These are phyloP conservation scores for Aldrovandia affinis DNA, from an alignment of 2,797 vertebrate species.

Conservation along the genomic window DNA sequence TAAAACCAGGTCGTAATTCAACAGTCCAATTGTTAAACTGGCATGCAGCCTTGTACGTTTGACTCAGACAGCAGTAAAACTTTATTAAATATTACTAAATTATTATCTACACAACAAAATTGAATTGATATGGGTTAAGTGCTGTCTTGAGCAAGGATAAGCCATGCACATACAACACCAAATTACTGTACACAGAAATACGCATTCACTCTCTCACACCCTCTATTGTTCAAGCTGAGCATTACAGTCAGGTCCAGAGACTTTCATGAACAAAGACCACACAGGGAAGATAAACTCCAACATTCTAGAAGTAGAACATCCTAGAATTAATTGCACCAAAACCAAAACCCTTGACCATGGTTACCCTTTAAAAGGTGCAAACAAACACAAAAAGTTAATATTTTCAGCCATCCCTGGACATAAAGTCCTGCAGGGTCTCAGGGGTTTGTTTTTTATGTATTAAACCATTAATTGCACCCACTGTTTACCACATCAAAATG, in stretches of 20 bases:
- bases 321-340: background rate
- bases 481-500: background rate
- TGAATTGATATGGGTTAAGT: background rate
- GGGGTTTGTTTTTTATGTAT: background rate
- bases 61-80: background rate
- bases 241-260: slow-evolving; percentile 22
- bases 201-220: slow-evolving; percentile 40
- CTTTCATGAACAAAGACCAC: background rate
- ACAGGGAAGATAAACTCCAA: background rate
- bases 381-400: background rate
- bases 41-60: background rate
- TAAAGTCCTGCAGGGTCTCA: background rate
- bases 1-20: background rate
- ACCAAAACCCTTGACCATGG: background rate
- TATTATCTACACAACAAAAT: background rate
- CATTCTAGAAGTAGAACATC: background rate
- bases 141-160: slow-evolving; percentile 52
- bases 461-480: background rate
- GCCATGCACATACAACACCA: slow-evolving; percentile 64
- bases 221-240: slow-evolving; percentile 48
- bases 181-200: slow-evolving; percentile 43
- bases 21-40: background rate
- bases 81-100: background rate
- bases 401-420: background rate
- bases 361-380: background rate